Conservation (phyloP, 1,140 invertebrate species). For the Papilio aristodemus region DNA sequence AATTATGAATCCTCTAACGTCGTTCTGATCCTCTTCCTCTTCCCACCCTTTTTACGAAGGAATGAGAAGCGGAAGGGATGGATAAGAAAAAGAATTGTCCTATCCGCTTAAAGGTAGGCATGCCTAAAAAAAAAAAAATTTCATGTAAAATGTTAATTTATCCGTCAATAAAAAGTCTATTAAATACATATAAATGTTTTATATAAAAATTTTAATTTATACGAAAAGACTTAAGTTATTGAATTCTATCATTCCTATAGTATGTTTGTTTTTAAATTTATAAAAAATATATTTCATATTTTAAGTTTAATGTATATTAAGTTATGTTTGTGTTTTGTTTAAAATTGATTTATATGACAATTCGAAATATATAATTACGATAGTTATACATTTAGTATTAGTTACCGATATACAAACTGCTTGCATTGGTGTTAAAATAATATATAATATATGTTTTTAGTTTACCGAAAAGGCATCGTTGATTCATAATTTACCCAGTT, state of each 20-base stretch:
- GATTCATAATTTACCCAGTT: not conserved
- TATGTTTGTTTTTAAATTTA: constrained; percentile 41
- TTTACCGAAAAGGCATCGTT: not conserved
- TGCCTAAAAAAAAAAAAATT: too few species aligned
- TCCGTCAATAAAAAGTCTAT: not conserved
- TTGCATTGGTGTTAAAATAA: constrained; percentile 24
- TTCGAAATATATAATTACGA: constrained; percentile 27
- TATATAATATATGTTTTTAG: not conserved
- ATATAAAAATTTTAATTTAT: constrained; percentile 21
- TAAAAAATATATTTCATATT: constrained; percentile 39
- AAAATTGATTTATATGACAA: constrained; percentile 31
- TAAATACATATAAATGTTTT: not conserved
- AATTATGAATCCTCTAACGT: too few species aligned
- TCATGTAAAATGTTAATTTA: too few species aligned
- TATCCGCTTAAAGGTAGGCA: too few species aligned
- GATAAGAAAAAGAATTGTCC: too few species aligned
- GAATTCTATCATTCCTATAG: constrained; percentile 54
- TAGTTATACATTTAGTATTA: constrained; percentile 23
- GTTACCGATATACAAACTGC: constrained; percentile 29
- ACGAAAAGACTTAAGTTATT: constrained; percentile 35
- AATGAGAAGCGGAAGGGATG: too few species aligned
- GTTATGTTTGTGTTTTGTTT: constrained; percentile 27
- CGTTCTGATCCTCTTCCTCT: too few species aligned
- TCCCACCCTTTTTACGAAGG: too few species aligned
- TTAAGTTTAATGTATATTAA: constrained; percentile 37